A percentile compares a stretch with the other conserved stretches of the same genome.
These are phyloP conservation scores for Stichopus horrens DNA, from an alignment of 53 echinoderm and acorn worm species.

Conservation along the genomic window DNA sequence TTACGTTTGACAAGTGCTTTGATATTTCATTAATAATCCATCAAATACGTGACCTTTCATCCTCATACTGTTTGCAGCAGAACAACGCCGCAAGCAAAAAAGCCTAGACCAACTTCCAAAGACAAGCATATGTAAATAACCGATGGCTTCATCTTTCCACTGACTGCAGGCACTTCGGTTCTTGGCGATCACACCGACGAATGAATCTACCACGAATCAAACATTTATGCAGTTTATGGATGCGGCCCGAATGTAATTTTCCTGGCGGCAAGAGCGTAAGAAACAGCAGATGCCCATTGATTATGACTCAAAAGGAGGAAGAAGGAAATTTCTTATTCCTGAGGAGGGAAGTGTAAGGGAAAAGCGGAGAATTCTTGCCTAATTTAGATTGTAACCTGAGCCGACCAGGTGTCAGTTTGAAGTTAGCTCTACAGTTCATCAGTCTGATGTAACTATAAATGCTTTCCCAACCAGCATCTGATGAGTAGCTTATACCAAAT, in stretches of 20 bases:
- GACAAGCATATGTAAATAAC: background rate
- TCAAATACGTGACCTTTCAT: no score
- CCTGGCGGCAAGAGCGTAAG: background rate
- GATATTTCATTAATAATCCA: no score
- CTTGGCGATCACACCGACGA: background rate
- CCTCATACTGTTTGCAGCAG: no score
- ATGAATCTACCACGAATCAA: background rate
- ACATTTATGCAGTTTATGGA: background rate
- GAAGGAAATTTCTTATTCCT: conserved; percentile 8
- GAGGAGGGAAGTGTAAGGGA: conserved; percentile 21
- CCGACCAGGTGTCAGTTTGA: conserved; percentile 29
- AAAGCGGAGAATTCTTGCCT: conserved; percentile 20
- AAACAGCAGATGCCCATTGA: conserved; percentile 20
- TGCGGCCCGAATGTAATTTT: background rate
- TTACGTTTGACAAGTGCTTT: no score
- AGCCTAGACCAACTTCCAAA: background rate
- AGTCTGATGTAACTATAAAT: background rate
- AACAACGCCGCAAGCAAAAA: background rate
- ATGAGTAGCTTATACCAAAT: no score
- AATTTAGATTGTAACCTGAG: conserved; percentile 20
- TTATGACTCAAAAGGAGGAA: conserved; percentile 14
- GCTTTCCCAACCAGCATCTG: background rate
- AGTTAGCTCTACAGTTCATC: background rate
- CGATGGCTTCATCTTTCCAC: background rate
- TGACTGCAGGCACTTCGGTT: background rate